Base-by-base conservation (phyloP, 2,797 vertebrate species). In the Acanthurus tractus region DNA sequence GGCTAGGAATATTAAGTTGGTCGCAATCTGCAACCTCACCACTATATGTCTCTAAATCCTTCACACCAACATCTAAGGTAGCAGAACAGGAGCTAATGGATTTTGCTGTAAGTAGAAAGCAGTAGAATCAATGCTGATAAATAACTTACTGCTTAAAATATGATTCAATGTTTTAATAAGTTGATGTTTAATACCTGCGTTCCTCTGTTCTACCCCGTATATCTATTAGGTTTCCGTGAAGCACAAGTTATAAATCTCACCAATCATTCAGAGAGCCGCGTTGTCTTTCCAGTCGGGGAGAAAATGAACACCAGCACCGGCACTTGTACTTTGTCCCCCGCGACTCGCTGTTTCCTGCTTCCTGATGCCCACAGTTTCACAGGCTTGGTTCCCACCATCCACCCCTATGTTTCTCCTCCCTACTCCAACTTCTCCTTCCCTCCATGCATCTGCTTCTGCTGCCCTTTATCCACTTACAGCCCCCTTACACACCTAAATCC, bases 261-360 rank as follows among this genome's bases (percentile, higher is more conserved):
- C 62, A 29, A 25, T 50, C 46, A 20, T 25, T 25, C 7, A 55
- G 18, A 44, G 42, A 8, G 44, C 18, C 7, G n/a, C 18, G 6
- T 68, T 50, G 56, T 76, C 53, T 69, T 56, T 81, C 18, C 38
- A 76, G 45, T 48, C 45, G 74, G 29, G 54, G 54, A 40, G 59
- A 82, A 83, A 78, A 76, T 70, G 40, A 68, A 63, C 67, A 69
- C 70, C 55, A 49, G 12, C 49, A 52, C 20, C 40, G 69, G 76
- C 81, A 73, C 67, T 79, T 78, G 18, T 44, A 71, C 64, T 73
- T 45, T 74, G 59, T 81, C 68, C 74, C 78, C 56, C 22, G 72
- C 68, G 58, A 73, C 76, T 84, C 85, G 78, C 79, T 86, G 89
- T 84, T 88, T 92, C 89, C 88, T 87, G 81, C 82, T 88, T 89